Percentiles rank a stretch among this genome's conserved stretches.
phyloP scores from a whole-genome alignment of 2,888 invertebrate genomes.

The Orthosia incerta region DNA sequence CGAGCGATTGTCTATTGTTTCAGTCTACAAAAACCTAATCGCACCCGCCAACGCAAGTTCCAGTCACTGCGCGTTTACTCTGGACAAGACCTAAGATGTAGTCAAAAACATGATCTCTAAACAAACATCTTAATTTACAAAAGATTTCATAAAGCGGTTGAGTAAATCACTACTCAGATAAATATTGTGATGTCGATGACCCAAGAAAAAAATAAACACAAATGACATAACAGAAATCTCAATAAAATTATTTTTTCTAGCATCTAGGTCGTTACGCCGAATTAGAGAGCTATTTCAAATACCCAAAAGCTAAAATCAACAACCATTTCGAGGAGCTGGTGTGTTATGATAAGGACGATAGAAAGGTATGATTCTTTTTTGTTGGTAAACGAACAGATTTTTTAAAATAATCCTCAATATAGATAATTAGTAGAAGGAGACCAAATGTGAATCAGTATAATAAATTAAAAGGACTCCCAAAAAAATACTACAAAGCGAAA shows the following conservation, averaged over 20 bases:
- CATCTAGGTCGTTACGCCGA: slow-evolving; percentile 85
- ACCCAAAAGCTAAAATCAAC: slow-evolving; percentile 79
- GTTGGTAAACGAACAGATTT: not conserved
- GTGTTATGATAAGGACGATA: slow-evolving; percentile 77
- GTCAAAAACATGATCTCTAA: not conserved
- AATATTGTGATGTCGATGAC: slow-evolving; percentile 24
- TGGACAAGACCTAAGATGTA: not conserved
- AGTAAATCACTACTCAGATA: not conserved
- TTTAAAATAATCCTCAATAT: not conserved
- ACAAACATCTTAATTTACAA: slow-evolving; percentile 17
- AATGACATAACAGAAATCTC: not conserved
- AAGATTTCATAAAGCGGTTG: slow-evolving; percentile 17
- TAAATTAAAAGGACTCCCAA: no score
- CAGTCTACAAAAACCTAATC: not conserved
- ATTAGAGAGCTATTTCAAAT: slow-evolving; percentile 79
- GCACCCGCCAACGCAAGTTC: not conserved
- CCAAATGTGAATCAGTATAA: no score
- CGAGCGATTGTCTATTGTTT: not conserved
- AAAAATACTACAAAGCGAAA: no score
- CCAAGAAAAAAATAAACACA: not conserved
- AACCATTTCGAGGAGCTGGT: slow-evolving; percentile 86
- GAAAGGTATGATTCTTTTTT: slow-evolving; percentile 74
- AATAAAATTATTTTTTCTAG: slow-evolving; percentile 69
- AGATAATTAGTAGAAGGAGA: no score
- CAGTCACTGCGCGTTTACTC: not conserved